Base-by-base conservation (phyloP, 2,113 vertebrate species). In the Solenodon paradoxus region DNA sequence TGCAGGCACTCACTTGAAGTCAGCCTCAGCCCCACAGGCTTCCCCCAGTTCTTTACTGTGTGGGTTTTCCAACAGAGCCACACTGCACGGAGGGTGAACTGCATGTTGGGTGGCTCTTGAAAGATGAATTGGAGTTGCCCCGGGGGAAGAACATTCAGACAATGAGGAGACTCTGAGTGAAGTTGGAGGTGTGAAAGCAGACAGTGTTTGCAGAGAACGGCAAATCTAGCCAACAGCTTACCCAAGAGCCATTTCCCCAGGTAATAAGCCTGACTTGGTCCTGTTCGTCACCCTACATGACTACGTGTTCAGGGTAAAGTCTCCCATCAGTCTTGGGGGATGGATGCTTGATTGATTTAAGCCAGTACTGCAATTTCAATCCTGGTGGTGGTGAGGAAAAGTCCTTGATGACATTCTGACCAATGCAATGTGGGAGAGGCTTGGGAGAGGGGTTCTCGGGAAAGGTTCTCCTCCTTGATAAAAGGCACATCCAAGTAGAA, bases 401-500 rank as follows among this genome's bases (percentile, higher is more conserved):
- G 42, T 7, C 30, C 24, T 66, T 15, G 2, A 2, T n/a, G 71
- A 47, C 47, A 3, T 42, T 75, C 81, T 82, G 68, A 45, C 28
- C 61, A 51, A 3, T 53, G 77, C 82, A 26, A 28, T 5, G 13
- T 38, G 45, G 35, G 8, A 9, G 30, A 35, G 55, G 8, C 45
- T 45, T 35, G 38, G 30, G 38, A 55, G 20, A 45, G 30, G 7
- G 17, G 6, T 32, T 40, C 64, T 80, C 11, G 55, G 40, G 57
- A 72, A 86, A 51, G 66, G 4, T 38, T 75, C 59, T 69, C 61
- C 22, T 77, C 59, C 68, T 17, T 4, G 10, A 24, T 47, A 9
- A 75, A 55, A 61, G 30, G n/a, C n/a, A 87, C 38, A 30, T 40
- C 77, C 88, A 78, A 55, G 59, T 51, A 53, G 35, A 22, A 87